Conservation (phyloP, 2,888 invertebrate species). For the Zonitis immaculata region DNA sequence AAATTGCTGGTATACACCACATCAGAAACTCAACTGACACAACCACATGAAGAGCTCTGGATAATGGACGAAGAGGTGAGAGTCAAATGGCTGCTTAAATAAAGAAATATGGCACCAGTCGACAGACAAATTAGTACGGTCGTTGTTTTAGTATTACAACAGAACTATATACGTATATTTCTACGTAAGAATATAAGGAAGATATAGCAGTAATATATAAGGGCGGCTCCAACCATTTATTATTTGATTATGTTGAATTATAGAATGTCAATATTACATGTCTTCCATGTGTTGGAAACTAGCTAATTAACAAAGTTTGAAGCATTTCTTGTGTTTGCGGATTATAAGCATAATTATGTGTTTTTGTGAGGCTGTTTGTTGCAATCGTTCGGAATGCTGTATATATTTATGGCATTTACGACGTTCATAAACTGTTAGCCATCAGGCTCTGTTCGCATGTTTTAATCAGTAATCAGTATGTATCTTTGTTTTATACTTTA, state of each 20-base stretch:
- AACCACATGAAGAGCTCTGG: slow-evolving; percentile 34
- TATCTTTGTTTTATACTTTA: slow-evolving; percentile 44
- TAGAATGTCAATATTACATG: slow-evolving; percentile 38
- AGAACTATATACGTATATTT: slow-evolving; percentile 21
- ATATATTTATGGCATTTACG: slow-evolving; percentile 46
- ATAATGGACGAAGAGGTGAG: slow-evolving; percentile 43
- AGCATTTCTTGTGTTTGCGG: no score
- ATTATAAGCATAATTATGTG: no score
- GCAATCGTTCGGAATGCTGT: slow-evolving; percentile 43
- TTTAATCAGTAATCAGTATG: slow-evolving; percentile 48
- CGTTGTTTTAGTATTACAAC: no score
- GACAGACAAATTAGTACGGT: slow-evolving; percentile 49
- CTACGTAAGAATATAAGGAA: no score
- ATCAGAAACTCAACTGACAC: slow-evolving; percentile 35
- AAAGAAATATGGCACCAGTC: slow-evolving; percentile 47
- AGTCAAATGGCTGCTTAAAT: slow-evolving; percentile 48
- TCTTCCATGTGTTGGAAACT: slow-evolving; percentile 10
- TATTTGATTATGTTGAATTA: slow-evolving; percentile 48
- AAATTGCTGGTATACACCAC: slow-evolving; percentile 41
- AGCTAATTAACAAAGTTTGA: slow-evolving; percentile 12
- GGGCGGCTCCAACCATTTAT: slow-evolving; percentile 48
- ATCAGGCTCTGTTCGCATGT: slow-evolving; percentile 42
- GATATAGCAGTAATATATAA: no score
- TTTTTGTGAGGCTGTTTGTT: no score
- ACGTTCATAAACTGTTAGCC: slow-evolving; percentile 43